These are phyloP conservation scores for Cephonodes hylas DNA, from an alignment of 2,888 invertebrate species.

Conservation along the genomic window DNA sequence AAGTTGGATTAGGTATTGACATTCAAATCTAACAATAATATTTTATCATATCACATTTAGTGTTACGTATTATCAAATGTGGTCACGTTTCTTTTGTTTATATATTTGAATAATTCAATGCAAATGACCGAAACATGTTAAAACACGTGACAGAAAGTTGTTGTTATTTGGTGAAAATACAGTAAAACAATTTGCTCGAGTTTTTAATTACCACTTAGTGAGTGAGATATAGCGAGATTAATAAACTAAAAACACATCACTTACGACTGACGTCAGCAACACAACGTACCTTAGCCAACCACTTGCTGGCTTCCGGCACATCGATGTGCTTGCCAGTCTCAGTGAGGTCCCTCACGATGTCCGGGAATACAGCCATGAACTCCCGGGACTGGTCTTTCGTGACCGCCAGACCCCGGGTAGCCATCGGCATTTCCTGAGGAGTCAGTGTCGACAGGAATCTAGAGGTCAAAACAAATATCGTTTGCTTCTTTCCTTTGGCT, in stretches of 20 bases:
- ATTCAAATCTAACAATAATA: neutral
- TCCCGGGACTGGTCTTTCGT: conserved; percentile 92
- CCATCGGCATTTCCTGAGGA: conserved; percentile 81
- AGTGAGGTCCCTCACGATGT: conserved; percentile 91
- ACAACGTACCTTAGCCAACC: conserved; percentile 87
- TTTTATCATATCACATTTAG: neutral
- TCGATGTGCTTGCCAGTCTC: conserved; percentile 88
- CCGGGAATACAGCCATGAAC: conserved; percentile 94
- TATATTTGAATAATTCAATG: neutral
- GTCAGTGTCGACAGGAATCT: conserved; percentile 83
- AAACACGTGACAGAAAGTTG: neutral
- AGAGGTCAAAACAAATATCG: conserved; percentile 44
- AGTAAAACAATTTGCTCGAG: conserved; percentile 6
- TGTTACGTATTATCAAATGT: neutral
- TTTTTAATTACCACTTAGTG: conserved; percentile 22
- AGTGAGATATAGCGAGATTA: neutral
- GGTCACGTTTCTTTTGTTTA: neutral
- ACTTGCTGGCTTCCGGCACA: conserved; percentile 89
- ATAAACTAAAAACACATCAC: conserved; percentile 32
- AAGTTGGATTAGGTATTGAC: neutral
- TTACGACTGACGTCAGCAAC: conserved; percentile 47
- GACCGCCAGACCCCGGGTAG: conserved; percentile 83
- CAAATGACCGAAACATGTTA: neutral
- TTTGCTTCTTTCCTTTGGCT: conserved; percentile 11
- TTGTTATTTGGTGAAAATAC: neutral